Evolutionary conservation across 1,140 invertebrate genomes (phyloP).

Genomic region (silkworm (Bombyx mori)): DNA sequence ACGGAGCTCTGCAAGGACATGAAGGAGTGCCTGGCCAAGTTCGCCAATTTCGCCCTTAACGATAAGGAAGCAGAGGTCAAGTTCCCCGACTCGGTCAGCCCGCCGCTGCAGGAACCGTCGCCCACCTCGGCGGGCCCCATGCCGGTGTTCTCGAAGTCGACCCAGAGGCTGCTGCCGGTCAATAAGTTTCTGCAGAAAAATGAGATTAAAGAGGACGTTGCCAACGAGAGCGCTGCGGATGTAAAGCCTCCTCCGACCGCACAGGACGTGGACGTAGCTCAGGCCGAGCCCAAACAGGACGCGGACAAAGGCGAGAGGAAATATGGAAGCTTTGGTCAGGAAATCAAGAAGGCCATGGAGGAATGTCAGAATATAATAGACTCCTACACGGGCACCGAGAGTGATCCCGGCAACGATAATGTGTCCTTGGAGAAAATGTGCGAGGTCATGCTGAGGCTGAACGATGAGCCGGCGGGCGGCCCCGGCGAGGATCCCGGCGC

Average conservation of each 20-base stretch:
- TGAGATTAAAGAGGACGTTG: slow-evolving; percentile 18
- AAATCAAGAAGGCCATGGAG: slow-evolving; percentile 63
- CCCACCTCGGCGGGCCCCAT: slow-evolving; percentile 45
- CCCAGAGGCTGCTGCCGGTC: slow-evolving; percentile 36
- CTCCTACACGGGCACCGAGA: slow-evolving; percentile 43
- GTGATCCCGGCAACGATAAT: slow-evolving; percentile 23
- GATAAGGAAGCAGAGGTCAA: slow-evolving; percentile 25
- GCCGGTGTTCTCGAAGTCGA: slow-evolving; percentile 46
- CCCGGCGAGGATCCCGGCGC: slow-evolving; percentile 33
- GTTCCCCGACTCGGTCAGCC: slow-evolving; percentile 50
- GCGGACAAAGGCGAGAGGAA: slow-evolving; percentile 20
- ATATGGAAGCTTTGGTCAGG: slow-evolving; percentile 50
- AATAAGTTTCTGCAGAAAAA: slow-evolving; percentile 42
- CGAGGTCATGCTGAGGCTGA: slow-evolving; percentile 55
- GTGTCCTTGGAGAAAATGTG: slow-evolving; percentile 54
- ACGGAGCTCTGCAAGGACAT: slow-evolving; percentile 51
- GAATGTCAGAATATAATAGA: slow-evolving; percentile 63
- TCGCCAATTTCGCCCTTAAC: slow-evolving; percentile 50
- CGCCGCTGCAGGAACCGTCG: slow-evolving; percentile 57
- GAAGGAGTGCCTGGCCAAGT: slow-evolving; percentile 57
- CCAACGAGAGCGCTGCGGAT: slow-evolving; percentile 23
- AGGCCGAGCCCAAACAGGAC: slow-evolving; percentile 22
- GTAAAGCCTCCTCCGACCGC: neutral
- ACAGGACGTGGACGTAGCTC: slow-evolving; percentile 23
- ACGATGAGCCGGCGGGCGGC: slow-evolving; percentile 47